phyloP scores from a whole-genome alignment of 2,888 invertebrate species.

The Pseudoips prasinana region DNA sequence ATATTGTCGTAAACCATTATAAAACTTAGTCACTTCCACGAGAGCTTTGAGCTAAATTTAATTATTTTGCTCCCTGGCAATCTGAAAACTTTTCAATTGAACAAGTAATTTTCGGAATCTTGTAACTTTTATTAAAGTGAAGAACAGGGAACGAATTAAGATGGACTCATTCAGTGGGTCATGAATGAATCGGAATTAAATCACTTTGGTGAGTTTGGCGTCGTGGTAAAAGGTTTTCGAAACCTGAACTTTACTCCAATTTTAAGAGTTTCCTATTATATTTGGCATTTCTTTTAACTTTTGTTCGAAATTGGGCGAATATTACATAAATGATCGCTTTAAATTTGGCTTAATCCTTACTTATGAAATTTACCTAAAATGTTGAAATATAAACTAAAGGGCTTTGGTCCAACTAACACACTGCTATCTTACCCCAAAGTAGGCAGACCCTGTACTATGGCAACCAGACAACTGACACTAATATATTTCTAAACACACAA shows the following conservation, averaged over 20 bases:
- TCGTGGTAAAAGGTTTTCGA: conserved; percentile 34
- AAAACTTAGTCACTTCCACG: conserved; percentile 27
- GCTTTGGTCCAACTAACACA: no score
- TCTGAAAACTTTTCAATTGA: conserved; percentile 44
- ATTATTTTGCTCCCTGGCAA: conserved; percentile 42
- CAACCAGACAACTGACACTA: no score
- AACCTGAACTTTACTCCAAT: conserved; percentile 26
- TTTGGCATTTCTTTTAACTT: conserved; percentile 14
- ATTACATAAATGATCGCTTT: no score
- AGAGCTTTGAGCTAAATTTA: conserved; percentile 40
- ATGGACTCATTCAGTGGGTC: conserved; percentile 36
- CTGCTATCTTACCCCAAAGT: background rate
- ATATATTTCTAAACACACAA: no score
- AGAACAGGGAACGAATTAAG: conserved; percentile 35
- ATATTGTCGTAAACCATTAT: conserved; percentile 30
- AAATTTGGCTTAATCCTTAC: no score
- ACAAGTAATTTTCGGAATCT: conserved; percentile 40
- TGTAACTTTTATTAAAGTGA: conserved; percentile 41
- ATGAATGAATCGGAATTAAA: conserved; percentile 41
- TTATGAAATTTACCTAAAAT: no score
- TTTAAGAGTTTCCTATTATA: conserved; percentile 30
- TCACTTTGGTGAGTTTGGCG: conserved; percentile 37
- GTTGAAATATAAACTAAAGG: no score
- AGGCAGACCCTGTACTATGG: background rate
- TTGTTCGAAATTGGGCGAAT: no score